Percentiles rank a stretch among this genome's conserved stretches.
Conservation (phyloP, 2,888 invertebrate species). For the Diadromus collaris region DNA sequence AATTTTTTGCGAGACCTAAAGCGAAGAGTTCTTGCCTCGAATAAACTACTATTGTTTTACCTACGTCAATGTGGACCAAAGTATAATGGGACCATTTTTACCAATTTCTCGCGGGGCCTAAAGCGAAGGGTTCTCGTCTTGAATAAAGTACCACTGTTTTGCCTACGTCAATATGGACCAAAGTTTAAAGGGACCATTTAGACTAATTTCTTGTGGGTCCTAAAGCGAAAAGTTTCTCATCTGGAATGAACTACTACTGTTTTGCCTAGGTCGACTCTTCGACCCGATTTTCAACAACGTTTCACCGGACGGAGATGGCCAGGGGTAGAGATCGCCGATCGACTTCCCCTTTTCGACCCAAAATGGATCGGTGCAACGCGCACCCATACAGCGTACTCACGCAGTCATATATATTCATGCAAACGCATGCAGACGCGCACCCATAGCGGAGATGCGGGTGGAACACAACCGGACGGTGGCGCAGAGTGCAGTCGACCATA, state of each 20-base stretch:
- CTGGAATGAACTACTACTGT: not conserved
- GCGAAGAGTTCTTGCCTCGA: too few relatives aligned
- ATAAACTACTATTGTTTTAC: too few relatives aligned
- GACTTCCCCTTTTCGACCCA: not conserved
- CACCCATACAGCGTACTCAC: not conserved
- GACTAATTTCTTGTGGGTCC: not conserved
- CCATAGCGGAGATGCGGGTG: slow-evolving; percentile 36
- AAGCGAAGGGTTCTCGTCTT: too few relatives aligned
- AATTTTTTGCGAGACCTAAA: too few relatives aligned
- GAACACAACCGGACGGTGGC: slow-evolving; percentile 59
- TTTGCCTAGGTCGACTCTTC: not conserved
- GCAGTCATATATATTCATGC: slow-evolving; percentile 42
- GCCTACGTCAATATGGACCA: not conserved
- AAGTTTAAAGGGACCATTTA: not conserved
- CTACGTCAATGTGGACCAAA: too few relatives aligned
- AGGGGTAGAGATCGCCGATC: slow-evolving; percentile 14
- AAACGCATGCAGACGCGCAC: slow-evolving; percentile 32
- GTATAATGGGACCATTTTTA: too few relatives aligned
- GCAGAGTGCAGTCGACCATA: slow-evolving; percentile 79
- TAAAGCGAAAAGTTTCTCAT: not conserved
- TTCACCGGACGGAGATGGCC: not conserved
- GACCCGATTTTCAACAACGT: not conserved
- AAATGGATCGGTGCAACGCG: slow-evolving; percentile 18
- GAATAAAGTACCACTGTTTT: too few relatives aligned
- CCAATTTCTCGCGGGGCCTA: too few relatives aligned